These are phyloP conservation scores for Drosophila asahinai DNA, from an alignment of 1,140 invertebrate genomes.

Conservation along the genomic window DNA sequence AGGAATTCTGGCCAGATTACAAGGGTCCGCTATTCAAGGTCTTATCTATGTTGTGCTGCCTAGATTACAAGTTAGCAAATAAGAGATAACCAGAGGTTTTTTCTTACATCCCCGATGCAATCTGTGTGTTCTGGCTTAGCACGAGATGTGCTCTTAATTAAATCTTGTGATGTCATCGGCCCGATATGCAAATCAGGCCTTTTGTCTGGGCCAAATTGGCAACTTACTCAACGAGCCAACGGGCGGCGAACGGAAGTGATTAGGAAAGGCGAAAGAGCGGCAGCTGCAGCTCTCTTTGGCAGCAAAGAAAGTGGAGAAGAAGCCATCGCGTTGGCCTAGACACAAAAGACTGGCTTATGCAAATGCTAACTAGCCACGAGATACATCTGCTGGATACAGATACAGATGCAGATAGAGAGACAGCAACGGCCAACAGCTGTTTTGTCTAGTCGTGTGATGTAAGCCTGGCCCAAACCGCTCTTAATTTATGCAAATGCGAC, in stretches of 20 bases:
- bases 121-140: constrained; percentile 21
- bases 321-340: constrained; percentile 17
- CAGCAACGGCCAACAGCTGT: constrained; percentile 53
- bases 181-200: constrained; percentile 45
- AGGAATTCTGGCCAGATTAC: constrained; percentile 39
- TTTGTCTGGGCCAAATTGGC: constrained; percentile 56
- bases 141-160: constrained; percentile 23
- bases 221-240: constrained; percentile 63
- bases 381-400: constrained; percentile 18
- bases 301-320: constrained; percentile 73
- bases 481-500: constrained; percentile 79
- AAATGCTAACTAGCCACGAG: constrained; percentile 54
- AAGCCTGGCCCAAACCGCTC: constrained; percentile 62
- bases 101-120: background rate
- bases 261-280: constrained; percentile 60
- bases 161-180: constrained; percentile 38
- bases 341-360: constrained; percentile 76
- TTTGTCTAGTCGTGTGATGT: constrained; percentile 65
- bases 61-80: constrained; percentile 37
- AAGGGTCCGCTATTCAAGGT: constrained; percentile 18
- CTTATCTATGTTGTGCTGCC: constrained; percentile 27
- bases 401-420: constrained; percentile 17
- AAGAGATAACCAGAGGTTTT: constrained; percentile 12
- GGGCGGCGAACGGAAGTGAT: constrained; percentile 70
- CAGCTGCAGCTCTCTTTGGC: constrained; percentile 8